Base-by-base conservation (phyloP, 2,888 invertebrate species). In the Cyclophora punctaria region DNA sequence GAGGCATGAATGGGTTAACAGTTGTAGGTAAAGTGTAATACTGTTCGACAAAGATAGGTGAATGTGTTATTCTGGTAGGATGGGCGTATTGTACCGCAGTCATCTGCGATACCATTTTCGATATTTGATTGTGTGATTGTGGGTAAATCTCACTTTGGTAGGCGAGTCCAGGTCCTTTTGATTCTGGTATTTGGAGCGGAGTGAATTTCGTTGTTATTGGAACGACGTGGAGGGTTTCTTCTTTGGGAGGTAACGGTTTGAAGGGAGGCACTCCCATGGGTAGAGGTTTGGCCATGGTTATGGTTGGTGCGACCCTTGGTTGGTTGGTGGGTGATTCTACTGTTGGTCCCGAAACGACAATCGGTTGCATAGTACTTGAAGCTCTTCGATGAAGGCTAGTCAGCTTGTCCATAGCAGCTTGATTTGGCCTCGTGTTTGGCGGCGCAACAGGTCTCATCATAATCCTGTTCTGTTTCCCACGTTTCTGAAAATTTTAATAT, bases 261-360 rank as follows among this genome's bases (percentile, higher is more conserved):
- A 96, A 96, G 0, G 94, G 92, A 40, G 96, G 96, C 5, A 96
- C 91, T 5, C 91, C 91, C 78, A 91, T 80, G 3, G 89, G 87
- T 63, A 90, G 73, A 0, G 90, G 90, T 48, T 90, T 89, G 1
- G 90, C 90, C 73, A 90, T 80, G 7, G 90, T 88, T 6, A 80
- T 59, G 1, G 78, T 62, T 7, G 80, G 77, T 3, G 70, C 66
- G 0, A 49, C 51, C 45, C 57, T 43, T 3, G 52, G 56, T 63
- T 71, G 71, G 1, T 65, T 63, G 3, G 67, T 57, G 2, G 66
- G 74, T 1, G 71, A 56, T 50, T 80, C 78, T 2, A 71, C 58
- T 5, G 78, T 69, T 2, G 80, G 74, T 3, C 66, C 69, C n/a
- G 76, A 62, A 2, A 86, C 83, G 5, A 88, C 52, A 43, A 84